A percentile compares a stretch with the other conserved stretches of the same genome.
Evolutionary conservation across 2,888 invertebrate genomes (phyloP).

Genomic region (Iphiclides podalirius): DNA sequence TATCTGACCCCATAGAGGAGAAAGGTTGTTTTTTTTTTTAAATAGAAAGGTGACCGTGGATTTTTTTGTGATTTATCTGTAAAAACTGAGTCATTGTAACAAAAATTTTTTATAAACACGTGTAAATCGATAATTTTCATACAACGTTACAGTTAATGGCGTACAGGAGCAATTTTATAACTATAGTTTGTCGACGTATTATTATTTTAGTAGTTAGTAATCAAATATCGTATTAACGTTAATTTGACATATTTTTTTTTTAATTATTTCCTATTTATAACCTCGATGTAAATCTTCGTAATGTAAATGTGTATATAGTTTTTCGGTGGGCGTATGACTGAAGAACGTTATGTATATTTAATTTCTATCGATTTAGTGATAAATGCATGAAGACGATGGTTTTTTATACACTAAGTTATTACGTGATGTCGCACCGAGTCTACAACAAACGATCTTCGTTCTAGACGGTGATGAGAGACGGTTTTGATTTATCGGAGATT

Average conservation of each 20-base stretch:
- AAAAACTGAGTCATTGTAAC: too few relatives aligned
- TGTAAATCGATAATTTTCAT: too few relatives aligned
- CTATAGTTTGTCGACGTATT: too few relatives aligned
- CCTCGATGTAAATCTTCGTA: slow-evolving; percentile 25
- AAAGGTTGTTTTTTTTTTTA: too few relatives aligned
- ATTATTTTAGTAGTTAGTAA: too few relatives aligned
- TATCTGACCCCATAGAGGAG: too few relatives aligned
- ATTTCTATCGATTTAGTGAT: slow-evolving; percentile 13
- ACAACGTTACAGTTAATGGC: too few relatives aligned
- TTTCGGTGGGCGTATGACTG: slow-evolving; percentile 53
- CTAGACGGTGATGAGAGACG: slow-evolving; percentile 26
- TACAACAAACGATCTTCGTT: not conserved
- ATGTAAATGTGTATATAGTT: slow-evolving; percentile 45
- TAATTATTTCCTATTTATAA: slow-evolving; percentile 7
- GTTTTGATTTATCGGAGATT: slow-evolving; percentile 22
- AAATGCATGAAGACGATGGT: slow-evolving; percentile 3
- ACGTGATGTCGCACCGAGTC: slow-evolving; percentile 5
- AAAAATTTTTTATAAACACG: too few relatives aligned
- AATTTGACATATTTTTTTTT: slow-evolving; percentile 15
- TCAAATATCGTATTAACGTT: slow-evolving; percentile 8
- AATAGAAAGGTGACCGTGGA: too few relatives aligned
- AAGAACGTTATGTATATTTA: slow-evolving; percentile 47
- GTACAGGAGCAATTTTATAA: too few relatives aligned
- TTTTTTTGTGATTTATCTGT: too few relatives aligned
- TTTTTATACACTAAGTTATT: slow-evolving; percentile 13